Evolutionary conservation across 2,888 invertebrate species (phyloP).

Genomic region (Drosophila borborema): DNA sequence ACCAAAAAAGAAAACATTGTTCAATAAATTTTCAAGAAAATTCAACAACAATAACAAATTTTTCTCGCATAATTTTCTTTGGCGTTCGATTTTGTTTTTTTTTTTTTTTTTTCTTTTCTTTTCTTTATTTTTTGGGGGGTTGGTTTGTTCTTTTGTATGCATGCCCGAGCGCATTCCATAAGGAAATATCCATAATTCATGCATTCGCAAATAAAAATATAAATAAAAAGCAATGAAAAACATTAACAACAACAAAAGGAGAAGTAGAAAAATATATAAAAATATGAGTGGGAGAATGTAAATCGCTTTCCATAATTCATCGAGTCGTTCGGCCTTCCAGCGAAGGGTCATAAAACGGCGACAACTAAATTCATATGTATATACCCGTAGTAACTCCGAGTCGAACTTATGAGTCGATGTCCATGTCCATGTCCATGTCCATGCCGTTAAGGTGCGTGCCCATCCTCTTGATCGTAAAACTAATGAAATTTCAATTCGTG

Average conservation of each 20-base stretch:
- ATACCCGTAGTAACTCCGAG: conserved; percentile 7
- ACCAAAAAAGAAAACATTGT: conserved; percentile 13
- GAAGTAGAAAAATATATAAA: conserved; percentile 27
- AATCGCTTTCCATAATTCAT: conserved; percentile 79
- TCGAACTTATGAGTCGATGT: conserved; percentile 4
- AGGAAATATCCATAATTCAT: conserved; percentile 78
- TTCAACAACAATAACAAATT: conserved; percentile 67
- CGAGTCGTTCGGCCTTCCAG: conserved; percentile 58
- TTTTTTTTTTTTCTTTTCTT: background rate
- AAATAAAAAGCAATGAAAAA: conserved; percentile 63
- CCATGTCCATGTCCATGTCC: conserved; percentile 5
- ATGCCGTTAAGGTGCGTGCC: conserved; percentile 54
- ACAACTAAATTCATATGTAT: conserved; percentile 3
- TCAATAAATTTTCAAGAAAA: conserved; percentile 62
- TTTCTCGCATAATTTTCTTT: conserved; percentile 47
- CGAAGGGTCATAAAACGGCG: conserved; percentile 71
- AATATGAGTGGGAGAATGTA: conserved; percentile 74
- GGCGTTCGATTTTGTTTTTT: conserved; percentile 26
- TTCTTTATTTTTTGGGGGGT: conserved; percentile 4
- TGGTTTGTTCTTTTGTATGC: conserved; percentile 59
- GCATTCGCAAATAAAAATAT: conserved; percentile 74
- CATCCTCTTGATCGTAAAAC: conserved; percentile 69
- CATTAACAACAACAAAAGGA: conserved; percentile 57
- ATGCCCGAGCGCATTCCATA: conserved; percentile 61
- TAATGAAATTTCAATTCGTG: conserved; percentile 79